Evolutionary conservation across 2,113 vertebrate genomes (phyloP).

Genomic region (Trochalopteron elliotii): DNA sequence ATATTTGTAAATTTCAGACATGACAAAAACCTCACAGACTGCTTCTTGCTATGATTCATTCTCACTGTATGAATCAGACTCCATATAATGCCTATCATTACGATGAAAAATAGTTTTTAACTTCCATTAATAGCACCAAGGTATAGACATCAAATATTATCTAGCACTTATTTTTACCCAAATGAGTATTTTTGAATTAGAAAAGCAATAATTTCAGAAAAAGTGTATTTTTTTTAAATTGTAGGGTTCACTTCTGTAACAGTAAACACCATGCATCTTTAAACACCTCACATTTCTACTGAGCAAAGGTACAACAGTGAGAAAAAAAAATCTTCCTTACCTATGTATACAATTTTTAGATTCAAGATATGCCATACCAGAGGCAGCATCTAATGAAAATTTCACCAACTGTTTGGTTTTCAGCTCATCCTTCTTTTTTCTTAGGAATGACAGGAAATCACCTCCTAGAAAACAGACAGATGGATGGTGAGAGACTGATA

Average conservation of each 20-base stretch:
- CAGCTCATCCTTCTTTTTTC: constrained; percentile 95
- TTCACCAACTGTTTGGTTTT: constrained; percentile 93
- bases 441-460: constrained; percentile 94
- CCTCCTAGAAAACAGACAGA: constrained; percentile 81
- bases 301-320: background rate
- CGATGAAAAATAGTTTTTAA: background rate
- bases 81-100: background rate
- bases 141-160: background rate
- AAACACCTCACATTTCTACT: background rate
- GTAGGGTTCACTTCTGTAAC: background rate
- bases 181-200: background rate
- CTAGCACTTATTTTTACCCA: background rate
- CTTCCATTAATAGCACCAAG: background rate
- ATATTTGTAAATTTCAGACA: background rate
- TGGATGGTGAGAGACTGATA: constrained; percentile 22
- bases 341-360: constrained; percentile 98
- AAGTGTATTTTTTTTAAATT: background rate
- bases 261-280: background rate
- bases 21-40: background rate
- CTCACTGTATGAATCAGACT: background rate
- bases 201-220: background rate
- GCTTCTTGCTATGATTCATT: background rate
- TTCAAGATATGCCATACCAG: constrained; percentile 94
- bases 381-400: constrained; percentile 90
- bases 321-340: constrained; percentile 70